phyloP scores from a whole-genome alignment of 2,888 invertebrate genomes.

The Nomada fabriciana region DNA sequence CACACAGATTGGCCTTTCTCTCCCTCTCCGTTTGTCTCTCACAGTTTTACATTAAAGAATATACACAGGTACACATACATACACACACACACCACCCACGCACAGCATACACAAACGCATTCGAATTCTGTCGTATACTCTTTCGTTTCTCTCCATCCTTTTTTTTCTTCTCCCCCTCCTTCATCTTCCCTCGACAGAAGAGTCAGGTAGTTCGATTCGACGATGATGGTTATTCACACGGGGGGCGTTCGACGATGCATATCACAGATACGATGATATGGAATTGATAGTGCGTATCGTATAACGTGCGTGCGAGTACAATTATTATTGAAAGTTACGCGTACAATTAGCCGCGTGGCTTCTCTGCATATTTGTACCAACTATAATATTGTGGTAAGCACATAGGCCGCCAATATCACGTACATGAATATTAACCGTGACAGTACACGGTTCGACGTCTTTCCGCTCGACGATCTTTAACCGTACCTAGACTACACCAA shows the following conservation, averaged over 20 bases:
- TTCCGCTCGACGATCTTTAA: not conserved
- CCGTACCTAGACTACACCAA: constrained; percentile 1
- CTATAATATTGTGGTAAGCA: constrained; percentile 68
- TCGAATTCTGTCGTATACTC: not conserved
- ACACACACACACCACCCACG: not conserved
- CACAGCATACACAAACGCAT: too few relatives aligned
- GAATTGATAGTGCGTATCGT: constrained; percentile 58
- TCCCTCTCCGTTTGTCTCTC: constrained; percentile 4
- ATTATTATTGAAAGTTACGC: constrained; percentile 14
- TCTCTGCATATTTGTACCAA: constrained; percentile 29
- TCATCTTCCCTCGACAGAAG: constrained; percentile 21
- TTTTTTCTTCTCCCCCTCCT: not conserved
- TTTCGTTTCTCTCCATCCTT: constrained; percentile 4
- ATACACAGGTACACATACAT: not conserved
- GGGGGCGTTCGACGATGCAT: constrained; percentile 70
- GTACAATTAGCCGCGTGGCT: constrained; percentile 13
- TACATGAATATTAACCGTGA: constrained; percentile 55
- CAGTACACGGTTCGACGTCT: constrained; percentile 12
- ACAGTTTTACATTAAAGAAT: not conserved
- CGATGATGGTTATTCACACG: constrained; percentile 44
- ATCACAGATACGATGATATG: constrained; percentile 79
- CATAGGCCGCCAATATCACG: constrained; percentile 51
- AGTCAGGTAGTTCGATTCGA: constrained; percentile 41
- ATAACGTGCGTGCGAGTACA: constrained; percentile 37
- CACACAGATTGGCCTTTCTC: constrained; percentile 29